phyloP scores from a whole-genome alignment of 2,888 invertebrate species.

The Nesidiocoris tenuis region DNA sequence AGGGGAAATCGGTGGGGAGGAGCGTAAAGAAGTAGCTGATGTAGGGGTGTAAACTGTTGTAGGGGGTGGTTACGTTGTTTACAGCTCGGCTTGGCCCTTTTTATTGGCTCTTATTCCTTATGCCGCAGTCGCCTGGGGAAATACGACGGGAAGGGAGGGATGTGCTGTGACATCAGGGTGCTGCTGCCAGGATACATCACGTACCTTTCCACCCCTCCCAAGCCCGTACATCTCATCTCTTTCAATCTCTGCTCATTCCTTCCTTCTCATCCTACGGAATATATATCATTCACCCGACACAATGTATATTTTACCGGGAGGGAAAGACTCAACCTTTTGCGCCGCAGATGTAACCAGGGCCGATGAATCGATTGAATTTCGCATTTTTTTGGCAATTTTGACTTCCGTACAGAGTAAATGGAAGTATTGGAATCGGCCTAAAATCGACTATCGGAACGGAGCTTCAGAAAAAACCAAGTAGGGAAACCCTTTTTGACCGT shows the following conservation, averaged over 20 bases:
- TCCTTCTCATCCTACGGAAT: not conserved
- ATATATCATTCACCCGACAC: conserved; percentile 9
- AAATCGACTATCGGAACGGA: too few species aligned
- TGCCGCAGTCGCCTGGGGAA: conserved; percentile 45
- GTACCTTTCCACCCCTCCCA: conserved; percentile 3
- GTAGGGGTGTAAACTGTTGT: conserved; percentile 2
- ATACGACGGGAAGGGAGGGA: conserved; percentile 30
- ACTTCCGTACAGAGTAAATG: too few species aligned
- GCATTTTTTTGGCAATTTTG: too few species aligned
- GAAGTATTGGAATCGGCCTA: too few species aligned
- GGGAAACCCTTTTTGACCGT: too few species aligned
- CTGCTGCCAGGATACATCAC: conserved; percentile 34
- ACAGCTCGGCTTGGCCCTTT: conserved; percentile 42
- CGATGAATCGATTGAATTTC: too few species aligned
- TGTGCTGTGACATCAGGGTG: conserved; percentile 36
- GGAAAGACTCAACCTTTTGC: too few species aligned
- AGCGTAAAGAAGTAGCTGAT: conserved; percentile 7
- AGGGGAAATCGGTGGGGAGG: conserved; percentile 10
- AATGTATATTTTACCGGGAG: not conserved
- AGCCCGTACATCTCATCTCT: conserved; percentile 5
- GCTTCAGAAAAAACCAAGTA: too few species aligned
- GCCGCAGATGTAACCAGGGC: too few species aligned
- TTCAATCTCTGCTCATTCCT: not conserved
- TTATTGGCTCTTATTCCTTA: conserved; percentile 48
- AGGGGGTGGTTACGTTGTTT: conserved; percentile 38